Percentiles rank a stretch among this genome's conserved stretches.
These are phyloP conservation scores for Epinephelus coioides DNA, from an alignment of 2,797 vertebrate genomes.

Conservation along the genomic window DNA sequence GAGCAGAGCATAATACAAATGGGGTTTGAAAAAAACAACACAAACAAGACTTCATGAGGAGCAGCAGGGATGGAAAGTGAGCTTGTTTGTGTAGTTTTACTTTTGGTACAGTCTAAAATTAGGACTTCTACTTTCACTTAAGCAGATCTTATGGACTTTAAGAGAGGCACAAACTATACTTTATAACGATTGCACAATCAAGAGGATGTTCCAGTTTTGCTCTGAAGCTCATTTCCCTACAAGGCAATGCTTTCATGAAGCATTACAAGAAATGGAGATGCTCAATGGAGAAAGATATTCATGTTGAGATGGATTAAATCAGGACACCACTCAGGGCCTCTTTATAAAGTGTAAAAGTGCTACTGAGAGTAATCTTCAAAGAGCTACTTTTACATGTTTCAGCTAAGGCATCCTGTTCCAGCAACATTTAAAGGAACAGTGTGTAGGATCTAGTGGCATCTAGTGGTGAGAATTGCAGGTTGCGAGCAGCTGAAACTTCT, in stretches of 20 bases:
- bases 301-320: conserved; percentile 3
- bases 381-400: not conserved
- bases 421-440: no score
- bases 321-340: conserved; percentile 6
- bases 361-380: not conserved
- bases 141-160: conserved; percentile 15
- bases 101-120: not conserved
- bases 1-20: conserved; percentile 43
- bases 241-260: conserved; percentile 1
- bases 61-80: not conserved
- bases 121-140: conserved; percentile 1
- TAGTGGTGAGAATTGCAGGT: no score
- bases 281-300: not conserved
- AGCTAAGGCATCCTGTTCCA: no score
- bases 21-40: conserved; percentile 30
- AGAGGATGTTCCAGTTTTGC: conserved; percentile 4
- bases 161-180: not conserved
- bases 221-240: not conserved
- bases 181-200: conserved; percentile 15
- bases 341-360: not conserved
- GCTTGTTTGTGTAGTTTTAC: not conserved
- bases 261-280: not conserved
- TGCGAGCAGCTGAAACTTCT: no score
- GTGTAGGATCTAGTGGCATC: no score
- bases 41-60: conserved; percentile 36